Conservation (phyloP, 2,113 vertebrate genomes). For the Catagonus wagneri region DNA sequence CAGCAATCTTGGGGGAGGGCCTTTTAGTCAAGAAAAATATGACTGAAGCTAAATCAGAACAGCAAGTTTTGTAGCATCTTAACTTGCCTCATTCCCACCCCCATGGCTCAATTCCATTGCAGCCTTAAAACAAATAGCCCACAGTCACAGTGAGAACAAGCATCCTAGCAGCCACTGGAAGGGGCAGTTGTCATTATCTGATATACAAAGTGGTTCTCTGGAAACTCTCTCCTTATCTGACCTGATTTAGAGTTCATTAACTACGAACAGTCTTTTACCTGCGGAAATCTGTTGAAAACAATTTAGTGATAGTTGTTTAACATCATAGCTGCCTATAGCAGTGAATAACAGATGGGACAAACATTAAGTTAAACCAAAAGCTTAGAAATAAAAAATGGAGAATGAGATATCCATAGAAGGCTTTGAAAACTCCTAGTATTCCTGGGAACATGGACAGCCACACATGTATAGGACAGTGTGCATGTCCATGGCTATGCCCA, state of each 20-base stretch:
- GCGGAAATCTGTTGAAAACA: constrained; percentile 24
- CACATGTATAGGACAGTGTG: neutral
- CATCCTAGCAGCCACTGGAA: neutral
- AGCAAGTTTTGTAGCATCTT: neutral
- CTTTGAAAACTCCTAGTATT: neutral
- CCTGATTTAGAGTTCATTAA: neutral
- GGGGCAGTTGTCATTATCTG: neutral
- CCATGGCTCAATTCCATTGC: neutral
- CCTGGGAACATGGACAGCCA: neutral
- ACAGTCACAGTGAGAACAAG: neutral
- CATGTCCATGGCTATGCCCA: neutral
- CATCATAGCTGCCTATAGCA: neutral
- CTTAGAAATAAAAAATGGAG: neutral
- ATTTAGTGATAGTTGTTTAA: constrained; percentile 32
- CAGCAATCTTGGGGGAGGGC: neutral
- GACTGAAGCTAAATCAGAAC: neutral
- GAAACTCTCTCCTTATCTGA: neutral
- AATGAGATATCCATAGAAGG: neutral
- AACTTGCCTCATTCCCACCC: neutral
- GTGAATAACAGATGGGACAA: neutral
- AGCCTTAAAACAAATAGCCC: neutral
- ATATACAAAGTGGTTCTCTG: neutral
- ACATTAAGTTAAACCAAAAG: neutral
- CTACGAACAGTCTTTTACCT: neutral
- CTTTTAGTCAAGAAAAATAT: neutral